A percentile compares a stretch with the other conserved stretches of the same genome.
Evolutionary conservation across 1,140 invertebrate species (phyloP).

Genomic region (Drosophila sproati): DNA sequence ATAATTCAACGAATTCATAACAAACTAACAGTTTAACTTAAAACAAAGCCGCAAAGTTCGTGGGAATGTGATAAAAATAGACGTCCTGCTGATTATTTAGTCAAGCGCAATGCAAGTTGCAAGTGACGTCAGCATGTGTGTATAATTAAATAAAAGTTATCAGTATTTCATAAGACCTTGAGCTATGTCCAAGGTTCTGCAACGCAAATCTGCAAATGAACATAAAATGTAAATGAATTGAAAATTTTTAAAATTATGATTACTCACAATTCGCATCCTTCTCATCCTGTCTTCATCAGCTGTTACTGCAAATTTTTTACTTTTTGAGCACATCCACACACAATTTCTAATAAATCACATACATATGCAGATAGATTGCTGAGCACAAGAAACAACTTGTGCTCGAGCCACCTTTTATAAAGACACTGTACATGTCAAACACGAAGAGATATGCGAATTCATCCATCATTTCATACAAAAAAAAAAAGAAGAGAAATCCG

Average conservation of each 20-base stretch:
- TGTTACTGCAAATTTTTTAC: neutral
- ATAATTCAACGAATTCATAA: too few species aligned
- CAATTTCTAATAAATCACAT: conserved; percentile 44
- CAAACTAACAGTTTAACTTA: too few species aligned
- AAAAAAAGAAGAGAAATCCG: conserved; percentile 1
- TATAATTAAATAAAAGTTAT: neutral
- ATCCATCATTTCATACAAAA: conserved; percentile 32
- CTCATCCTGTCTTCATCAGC: too few species aligned
- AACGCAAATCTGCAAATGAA: neutral
- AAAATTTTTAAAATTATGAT: neutral
- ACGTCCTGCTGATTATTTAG: too few species aligned
- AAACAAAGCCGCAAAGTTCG: too few species aligned
- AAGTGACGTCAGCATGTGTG: too few species aligned
- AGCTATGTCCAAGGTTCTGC: neutral
- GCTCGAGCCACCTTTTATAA: neutral
- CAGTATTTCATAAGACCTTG: neutral
- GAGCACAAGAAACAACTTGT: conserved; percentile 34
- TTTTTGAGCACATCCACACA: conserved; percentile 1
- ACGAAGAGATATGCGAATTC: conserved; percentile 26
- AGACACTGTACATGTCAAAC: neutral
- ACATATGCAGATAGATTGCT: conserved; percentile 23
- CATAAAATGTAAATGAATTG: neutral
- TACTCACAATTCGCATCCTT: neutral
- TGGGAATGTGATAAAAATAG: too few species aligned
- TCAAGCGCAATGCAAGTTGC: too few species aligned